Percentiles rank a stretch among this genome's conserved stretches.
Evolutionary conservation across 2,113 vertebrate species (phyloP).

Genomic region (Alosa alosa): DNA sequence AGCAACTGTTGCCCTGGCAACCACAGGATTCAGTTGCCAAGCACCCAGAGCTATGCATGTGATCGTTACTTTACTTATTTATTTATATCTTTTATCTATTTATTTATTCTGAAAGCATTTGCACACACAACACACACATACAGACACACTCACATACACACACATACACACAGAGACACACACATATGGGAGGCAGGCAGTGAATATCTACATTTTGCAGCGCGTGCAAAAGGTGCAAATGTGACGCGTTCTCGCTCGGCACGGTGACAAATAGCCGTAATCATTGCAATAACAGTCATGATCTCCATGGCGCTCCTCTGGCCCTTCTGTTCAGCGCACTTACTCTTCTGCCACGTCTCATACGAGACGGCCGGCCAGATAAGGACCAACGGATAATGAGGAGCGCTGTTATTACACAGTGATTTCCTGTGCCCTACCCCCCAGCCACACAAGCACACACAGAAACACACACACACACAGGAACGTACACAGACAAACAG

Average conservation of each 20-base stretch:
- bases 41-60: slow-evolving; percentile 77
- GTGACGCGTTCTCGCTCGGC: neutral
- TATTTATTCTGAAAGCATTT: slow-evolving; percentile 72
- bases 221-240: slow-evolving; percentile 63
- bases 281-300: slow-evolving; percentile 65
- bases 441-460: slow-evolving; percentile 2
- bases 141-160: slow-evolving; percentile 16
- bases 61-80: slow-evolving; percentile 78
- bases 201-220: slow-evolving; percentile 44
- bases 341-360: slow-evolving; percentile 62
- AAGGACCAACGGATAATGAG: slow-evolving; percentile 65
- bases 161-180: slow-evolving; percentile 17
- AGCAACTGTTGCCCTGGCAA: slow-evolving; percentile 80
- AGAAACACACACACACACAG: neutral
- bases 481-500: slow-evolving; percentile 28
- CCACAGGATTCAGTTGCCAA: slow-evolving; percentile 76
- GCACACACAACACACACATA: slow-evolving; percentile 31
- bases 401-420: slow-evolving; percentile 65
- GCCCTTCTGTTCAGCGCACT: slow-evolving; percentile 51
- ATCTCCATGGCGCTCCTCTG: slow-evolving; percentile 60
- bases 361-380: slow-evolving; percentile 55
- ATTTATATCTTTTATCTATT: slow-evolving; percentile 77
- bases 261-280: slow-evolving; percentile 70
- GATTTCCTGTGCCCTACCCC: slow-evolving; percentile 46
- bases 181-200: slow-evolving; percentile 18